Percentiles rank a stretch among this genome's conserved stretches.
Evolutionary conservation across 1,140 invertebrate species (phyloP).

Genomic region (Drusus annulatus): DNA sequence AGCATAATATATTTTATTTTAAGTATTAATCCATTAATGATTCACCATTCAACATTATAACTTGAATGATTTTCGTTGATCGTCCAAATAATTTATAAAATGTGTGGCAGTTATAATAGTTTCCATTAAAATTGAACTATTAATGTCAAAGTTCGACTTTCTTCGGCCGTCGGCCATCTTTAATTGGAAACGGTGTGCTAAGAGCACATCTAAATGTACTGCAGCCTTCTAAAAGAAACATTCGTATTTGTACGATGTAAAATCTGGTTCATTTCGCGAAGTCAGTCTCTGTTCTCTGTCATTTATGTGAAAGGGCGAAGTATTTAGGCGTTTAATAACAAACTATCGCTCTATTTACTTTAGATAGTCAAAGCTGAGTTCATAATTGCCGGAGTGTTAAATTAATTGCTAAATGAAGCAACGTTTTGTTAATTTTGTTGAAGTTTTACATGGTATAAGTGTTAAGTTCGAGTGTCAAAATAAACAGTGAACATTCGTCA

Average conservation of each 20-base stretch:
- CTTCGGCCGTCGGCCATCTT: background rate
- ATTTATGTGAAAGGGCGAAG: constrained; percentile 10
- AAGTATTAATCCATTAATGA: too few species aligned
- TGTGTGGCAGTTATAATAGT: background rate
- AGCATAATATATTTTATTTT: too few species aligned
- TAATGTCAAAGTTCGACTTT: too few species aligned
- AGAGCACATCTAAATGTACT: constrained; percentile 11
- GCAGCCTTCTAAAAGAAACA: constrained; percentile 18
- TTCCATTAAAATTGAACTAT: background rate
- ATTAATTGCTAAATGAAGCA: too few species aligned
- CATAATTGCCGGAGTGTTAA: too few species aligned
- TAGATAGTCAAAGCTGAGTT: too few species aligned
- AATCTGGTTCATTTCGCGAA: constrained; percentile 5
- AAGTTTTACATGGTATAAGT: background rate
- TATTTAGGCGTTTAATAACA: background rate
- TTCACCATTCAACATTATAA: too few species aligned
- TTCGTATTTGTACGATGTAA: background rate
- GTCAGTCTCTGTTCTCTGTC: constrained; percentile 17
- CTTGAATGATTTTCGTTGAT: background rate
- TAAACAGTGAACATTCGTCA: too few species aligned
- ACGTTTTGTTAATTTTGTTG: too few species aligned
- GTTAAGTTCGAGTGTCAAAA: background rate
- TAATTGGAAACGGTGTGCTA: background rate
- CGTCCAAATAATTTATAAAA: background rate
- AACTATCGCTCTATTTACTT: too few species aligned